Conservation (phyloP, 2,888 invertebrate species). For the Gandaritis pyraliata region DNA sequence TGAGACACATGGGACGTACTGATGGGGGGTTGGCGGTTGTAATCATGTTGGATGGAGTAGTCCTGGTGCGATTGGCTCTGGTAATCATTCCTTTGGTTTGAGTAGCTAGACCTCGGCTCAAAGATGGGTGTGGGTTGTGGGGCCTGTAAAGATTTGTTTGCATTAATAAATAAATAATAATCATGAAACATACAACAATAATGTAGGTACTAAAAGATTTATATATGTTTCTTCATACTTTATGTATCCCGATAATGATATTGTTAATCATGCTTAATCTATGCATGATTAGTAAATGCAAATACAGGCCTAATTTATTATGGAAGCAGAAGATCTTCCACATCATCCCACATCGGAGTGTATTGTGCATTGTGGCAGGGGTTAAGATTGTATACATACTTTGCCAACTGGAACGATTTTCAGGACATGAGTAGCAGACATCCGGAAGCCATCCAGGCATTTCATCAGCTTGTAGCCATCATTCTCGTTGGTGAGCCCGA, state of each 20-base stretch:
- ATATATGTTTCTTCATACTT: too few relatives aligned
- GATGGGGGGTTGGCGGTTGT: slow-evolving; percentile 1
- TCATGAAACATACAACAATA: too few relatives aligned
- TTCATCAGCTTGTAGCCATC: slow-evolving; percentile 67
- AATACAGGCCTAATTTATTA: too few relatives aligned
- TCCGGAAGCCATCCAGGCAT: slow-evolving; percentile 64
- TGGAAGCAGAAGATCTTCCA: too few relatives aligned
- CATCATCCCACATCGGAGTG: too few relatives aligned
- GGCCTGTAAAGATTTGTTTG: slow-evolving; percentile 37
- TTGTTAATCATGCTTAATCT: too few relatives aligned
- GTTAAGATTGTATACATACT: slow-evolving; percentile 35
- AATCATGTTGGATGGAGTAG: slow-evolving; percentile 34
- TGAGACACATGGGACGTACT: slow-evolving; percentile 10
- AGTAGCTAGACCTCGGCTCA: slow-evolving; percentile 48
- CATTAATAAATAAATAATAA: too few relatives aligned
- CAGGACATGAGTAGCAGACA: slow-evolving; percentile 56
- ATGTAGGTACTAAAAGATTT: too few relatives aligned
- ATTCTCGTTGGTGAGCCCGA: slow-evolving; percentile 64
- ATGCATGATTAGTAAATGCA: too few relatives aligned
- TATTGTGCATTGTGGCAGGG: too few relatives aligned
- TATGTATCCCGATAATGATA: too few relatives aligned
- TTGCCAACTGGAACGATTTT: slow-evolving; percentile 65
- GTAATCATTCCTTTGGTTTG: slow-evolving; percentile 51
- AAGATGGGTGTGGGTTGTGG: slow-evolving; percentile 41
- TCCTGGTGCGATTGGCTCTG: slow-evolving; percentile 44